phyloP scores from a whole-genome alignment of 1,140 invertebrate genomes.

The Tyrophagus putrescentiae region DNA sequence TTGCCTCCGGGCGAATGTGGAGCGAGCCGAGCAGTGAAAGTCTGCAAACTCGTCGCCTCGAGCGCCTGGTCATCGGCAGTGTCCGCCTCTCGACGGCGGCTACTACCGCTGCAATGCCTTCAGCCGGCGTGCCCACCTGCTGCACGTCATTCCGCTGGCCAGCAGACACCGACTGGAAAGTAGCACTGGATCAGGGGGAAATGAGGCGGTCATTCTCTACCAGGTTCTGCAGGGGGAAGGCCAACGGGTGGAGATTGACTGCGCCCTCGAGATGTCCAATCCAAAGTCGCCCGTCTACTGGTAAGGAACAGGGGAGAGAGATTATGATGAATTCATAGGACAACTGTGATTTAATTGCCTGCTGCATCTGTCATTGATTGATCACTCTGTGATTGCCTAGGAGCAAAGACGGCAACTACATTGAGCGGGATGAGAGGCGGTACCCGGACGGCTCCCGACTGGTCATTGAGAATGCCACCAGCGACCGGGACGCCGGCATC shows the following conservation, averaged over 20 bases:
- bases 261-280: neutral
- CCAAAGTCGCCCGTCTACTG: conserved; percentile 18
- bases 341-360: neutral
- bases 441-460: conserved; percentile 1
- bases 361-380: neutral
- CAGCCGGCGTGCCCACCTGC: conserved; percentile 18
- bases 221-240: conserved; percentile 14
- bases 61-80: neutral
- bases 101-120: conserved; percentile 24
- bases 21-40: neutral
- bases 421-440: conserved; percentile 10
- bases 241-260: conserved; percentile 17
- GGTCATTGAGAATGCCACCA: conserved; percentile 22
- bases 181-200: neutral
- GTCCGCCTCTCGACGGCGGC: conserved; percentile 20
- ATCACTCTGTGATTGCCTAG: neutral
- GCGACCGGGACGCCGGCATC: conserved; percentile 21
- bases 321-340: neutral
- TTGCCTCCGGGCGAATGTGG: neutral
- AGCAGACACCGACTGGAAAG: neutral
- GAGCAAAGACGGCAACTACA: conserved; percentile 21
- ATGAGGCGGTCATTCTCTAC: neutral
- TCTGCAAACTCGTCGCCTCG: neutral
- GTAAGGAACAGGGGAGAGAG: conserved; percentile 16
- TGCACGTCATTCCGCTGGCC: conserved; percentile 13